Base-by-base conservation (phyloP, 2,797 vertebrate species). In the Cynodonichthys magdalenae region DNA sequence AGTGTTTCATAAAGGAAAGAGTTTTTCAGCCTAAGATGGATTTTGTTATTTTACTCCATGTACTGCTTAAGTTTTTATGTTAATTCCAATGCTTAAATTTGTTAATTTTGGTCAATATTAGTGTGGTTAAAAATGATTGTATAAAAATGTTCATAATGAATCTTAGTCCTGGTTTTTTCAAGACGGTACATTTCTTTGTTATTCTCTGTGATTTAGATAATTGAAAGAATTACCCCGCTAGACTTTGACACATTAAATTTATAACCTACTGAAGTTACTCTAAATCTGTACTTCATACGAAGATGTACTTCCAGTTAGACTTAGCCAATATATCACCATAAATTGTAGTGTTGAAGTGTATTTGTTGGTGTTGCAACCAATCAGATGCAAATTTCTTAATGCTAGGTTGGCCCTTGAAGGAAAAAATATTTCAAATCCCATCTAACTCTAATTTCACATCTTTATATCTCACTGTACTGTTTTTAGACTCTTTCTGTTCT, bases 91-190 rank as follows among this genome's bases (percentile, higher is more conserved):
- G 60, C 17, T 12, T 20, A 11, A 0, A 66, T 53, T 50, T 69
- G 24, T 67, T 15, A 2, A 51, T 24, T 14, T 66, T 70, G 48
- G 60, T 8, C 67, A 15, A 17, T 66, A 51, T 59, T 5, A 15
- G 12, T 61, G 44, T 83, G 42, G 77, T 69, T 47, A 42, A 76
- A 78, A 42, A 51, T 58, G 24, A 54, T 63, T 80, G 56, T 81
- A 69, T 69, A 66, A 48, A 80, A 48, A 29, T 58, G 28, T 66
- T 60, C 28, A 69, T 73, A 75, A 64, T 64, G 41, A 58, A 28
- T 59, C 54, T 67, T 39, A 63, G 50, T 56, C 1, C 24, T 48
- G 58, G 39, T 11, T n/a, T 55, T 53, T 78, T 75, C 18, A 63
- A 48, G 28, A 80, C 44, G 66, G 47, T 72, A 73, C 55, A 53